Conservation (phyloP, 2,113 vertebrate genomes). For the Panthera uncia region DNA sequence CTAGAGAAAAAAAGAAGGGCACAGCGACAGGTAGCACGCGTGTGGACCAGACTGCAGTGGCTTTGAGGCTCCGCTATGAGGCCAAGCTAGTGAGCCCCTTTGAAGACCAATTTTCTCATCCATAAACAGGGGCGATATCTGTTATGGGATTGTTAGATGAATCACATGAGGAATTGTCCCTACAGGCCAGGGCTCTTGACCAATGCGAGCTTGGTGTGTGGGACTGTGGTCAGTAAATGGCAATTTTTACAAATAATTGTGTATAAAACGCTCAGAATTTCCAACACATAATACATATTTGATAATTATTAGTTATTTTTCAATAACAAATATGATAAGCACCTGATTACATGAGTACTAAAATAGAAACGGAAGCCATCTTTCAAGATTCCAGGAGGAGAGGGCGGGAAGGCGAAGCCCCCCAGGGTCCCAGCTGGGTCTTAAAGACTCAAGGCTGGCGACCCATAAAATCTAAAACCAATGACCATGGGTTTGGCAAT, state of each 20-base stretch:
- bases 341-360: neutral
- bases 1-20: neutral
- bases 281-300: neutral
- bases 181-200: neutral
- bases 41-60: fast-evolving
- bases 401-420: neutral
- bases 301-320: neutral
- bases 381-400: fast-evolving
- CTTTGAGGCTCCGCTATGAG: neutral
- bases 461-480: neutral
- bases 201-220: fast-evolving
- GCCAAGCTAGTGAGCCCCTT: neutral
- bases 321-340: neutral
- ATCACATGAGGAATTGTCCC: neutral
- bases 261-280: neutral
- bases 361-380: neutral
- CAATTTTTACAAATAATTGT: neutral
- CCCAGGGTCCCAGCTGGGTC: fast-evolving
- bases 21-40: fast-evolving
- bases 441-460: neutral
- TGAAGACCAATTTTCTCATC: neutral
- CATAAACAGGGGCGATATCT: fast-evolving
- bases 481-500: fast-evolving
- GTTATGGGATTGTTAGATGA: neutral
- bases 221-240: neutral